Base-by-base conservation (phyloP, 2,113 vertebrate species). In the Noturus placidus region DNA sequence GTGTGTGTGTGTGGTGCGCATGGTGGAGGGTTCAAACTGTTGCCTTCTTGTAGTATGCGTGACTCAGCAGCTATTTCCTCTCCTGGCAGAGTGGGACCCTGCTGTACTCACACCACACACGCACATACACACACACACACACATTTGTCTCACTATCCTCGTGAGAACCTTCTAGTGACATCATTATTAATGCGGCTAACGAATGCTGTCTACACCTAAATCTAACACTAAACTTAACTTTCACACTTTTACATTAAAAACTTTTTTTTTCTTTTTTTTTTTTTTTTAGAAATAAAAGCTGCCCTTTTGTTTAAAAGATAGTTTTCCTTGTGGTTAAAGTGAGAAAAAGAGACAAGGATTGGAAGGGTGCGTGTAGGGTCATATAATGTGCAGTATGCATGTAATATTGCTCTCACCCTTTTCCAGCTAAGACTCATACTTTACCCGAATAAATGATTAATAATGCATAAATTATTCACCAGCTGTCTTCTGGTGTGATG, bases 11-110 rank as follows among this genome's bases (percentile, higher is more conserved):
- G 69, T 72, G 17, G 6, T 59, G 63, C 61, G 30, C 33, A 22
- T 69, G 67, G 38, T 76, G 72, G 2, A 56, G 67, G 65, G 67
- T 30, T 74, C 52, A 38, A 33, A 78, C 35, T 77, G 30, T 35
- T 88, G 54, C 76, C 61, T 70, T 35, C 57, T 81, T 30, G 33
- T 11, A 83, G n/a, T 65, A 69, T 85, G 81, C 69, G 69, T 85
- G 69, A 87, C 70, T 61, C 38, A 74, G 61, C 13, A 85, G 85
- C 85, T 89, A 90, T 90, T 90, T 89, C 88, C 89, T 87, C 76
- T 76, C 15, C 77, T 87, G 88, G 78, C 82, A 85, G 57, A 22
- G 69, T 38, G 22, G 13, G 20, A 42, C 74, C 6, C 27, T 54
- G 78, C 17, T 57, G n/a, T 35, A 7, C 7, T 33, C 33, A 19